Evolutionary conservation across 2,113 vertebrate genomes (phyloP).

Genomic region (Procapra przewalskii): DNA sequence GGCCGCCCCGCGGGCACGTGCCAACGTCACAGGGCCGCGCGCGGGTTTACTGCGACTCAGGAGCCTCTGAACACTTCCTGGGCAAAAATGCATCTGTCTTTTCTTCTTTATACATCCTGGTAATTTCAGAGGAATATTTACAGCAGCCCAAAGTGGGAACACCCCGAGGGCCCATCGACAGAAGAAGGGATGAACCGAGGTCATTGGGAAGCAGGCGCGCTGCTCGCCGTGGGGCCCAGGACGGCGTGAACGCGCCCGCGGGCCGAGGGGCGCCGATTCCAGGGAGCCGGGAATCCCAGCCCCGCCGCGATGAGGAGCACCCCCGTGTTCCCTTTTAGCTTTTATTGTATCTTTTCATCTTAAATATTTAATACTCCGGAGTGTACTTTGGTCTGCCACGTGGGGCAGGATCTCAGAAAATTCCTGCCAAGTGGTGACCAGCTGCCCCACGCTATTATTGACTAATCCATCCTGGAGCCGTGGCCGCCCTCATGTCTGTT

Average conservation of each 20-base stretch:
- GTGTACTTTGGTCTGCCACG: background rate
- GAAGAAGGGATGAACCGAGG: no score
- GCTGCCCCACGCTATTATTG: fast-evolving
- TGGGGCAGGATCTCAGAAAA: background rate
- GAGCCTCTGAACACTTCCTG: background rate
- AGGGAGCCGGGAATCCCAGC: fast-evolving
- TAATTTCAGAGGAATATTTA: background rate
- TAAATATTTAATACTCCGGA: background rate
- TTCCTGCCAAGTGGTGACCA: background rate
- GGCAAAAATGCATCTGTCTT: background rate
- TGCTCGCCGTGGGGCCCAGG: fast-evolving
- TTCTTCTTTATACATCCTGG: background rate
- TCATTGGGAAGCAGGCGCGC: background rate
- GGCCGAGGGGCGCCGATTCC: background rate
- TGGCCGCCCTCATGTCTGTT: fast-evolving
- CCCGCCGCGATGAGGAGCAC: fast-evolving
- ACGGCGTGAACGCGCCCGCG: fast-evolving
- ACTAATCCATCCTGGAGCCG: fast-evolving
- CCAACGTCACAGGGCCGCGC: fast-evolving
- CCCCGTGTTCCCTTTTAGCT: fast-evolving
- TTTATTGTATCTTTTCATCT: background rate
- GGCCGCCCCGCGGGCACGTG: background rate
- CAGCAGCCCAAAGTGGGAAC: background rate
- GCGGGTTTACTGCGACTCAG: no score
- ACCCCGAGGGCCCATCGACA: background rate